Conservation (phyloP, 2,113 vertebrate genomes). For the Epinephelus cyanopodus region DNA sequence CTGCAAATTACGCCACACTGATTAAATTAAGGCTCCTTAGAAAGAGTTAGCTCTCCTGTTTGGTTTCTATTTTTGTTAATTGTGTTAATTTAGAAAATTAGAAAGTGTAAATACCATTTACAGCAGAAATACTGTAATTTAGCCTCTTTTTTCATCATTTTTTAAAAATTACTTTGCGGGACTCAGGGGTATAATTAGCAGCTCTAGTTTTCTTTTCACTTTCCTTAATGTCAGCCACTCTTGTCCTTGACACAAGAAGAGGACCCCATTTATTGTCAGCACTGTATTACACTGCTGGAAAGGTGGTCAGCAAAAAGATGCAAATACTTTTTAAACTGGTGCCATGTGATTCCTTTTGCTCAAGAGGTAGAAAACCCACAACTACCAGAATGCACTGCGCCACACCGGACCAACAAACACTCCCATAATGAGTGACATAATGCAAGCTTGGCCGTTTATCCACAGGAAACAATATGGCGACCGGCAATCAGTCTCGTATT, state of each 20-base stretch:
- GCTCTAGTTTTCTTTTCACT: conserved; percentile 6
- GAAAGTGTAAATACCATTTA: conserved; percentile 8
- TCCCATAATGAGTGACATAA: no score
- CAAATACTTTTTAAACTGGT: no score
- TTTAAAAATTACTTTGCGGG: background rate
- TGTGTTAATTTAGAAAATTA: conserved; percentile 11
- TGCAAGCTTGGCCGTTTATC: no score
- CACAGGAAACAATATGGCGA: no score
- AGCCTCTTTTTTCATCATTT: background rate
- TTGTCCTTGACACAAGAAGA: background rate
- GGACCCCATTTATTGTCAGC: background rate
- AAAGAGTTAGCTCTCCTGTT: conserved; percentile 13
- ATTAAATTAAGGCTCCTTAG: conserved; percentile 22
- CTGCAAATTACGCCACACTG: conserved; percentile 12
- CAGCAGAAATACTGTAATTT: conserved; percentile 10
- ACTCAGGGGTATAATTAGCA: conserved; percentile 18
- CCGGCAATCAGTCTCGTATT: no score
- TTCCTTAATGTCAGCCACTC: background rate
- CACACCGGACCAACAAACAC: no score
- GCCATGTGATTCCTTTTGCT: no score
- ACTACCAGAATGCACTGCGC: no score
- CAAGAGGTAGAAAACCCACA: no score
- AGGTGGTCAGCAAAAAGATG: no score
- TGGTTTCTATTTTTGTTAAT: background rate
- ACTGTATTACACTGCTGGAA: no score